Evolutionary conservation across 2,113 vertebrate genomes (phyloP), one percentile per base, ranked within the genome.

Genomic region (Gnathonemus longibarbis): DNA sequence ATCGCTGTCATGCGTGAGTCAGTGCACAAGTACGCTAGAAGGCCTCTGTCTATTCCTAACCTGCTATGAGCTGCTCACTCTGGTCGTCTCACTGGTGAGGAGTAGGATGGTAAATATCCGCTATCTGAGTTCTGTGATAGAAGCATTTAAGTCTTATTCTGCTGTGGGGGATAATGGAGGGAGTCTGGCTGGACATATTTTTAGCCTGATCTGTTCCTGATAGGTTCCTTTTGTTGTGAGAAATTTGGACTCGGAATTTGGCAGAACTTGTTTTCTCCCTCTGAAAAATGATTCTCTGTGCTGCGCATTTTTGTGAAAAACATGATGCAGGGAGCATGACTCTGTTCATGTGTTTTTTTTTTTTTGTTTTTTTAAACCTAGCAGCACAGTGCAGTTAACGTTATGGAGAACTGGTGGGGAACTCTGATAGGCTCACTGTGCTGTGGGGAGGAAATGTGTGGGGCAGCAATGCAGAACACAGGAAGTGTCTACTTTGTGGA

Each of bases 381-480:
- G 46, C 83, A 84, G 62, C 62, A 27, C 2, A 24, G 80, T 85
- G 84, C 45, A 85, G 84, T 5, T 27, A n/a, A 48, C 45, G 11
- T 48, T 48, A 31, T 50, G 84, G 77, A 86, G 48, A 56, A 53
- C 24, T 50, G 24, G 21, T 15, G 70, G 58, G 52, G 49, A 87
- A 48, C 45, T 74, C 52, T 27, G 74, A 77, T 56, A 85, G 87
- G 89, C 89, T 39, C 48, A 27, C 58, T 93, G 94, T 95, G 95
- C 95, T 94, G 93, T 87, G 0, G 93, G 93, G 92, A 94, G 96
- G 96, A 96, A 96, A 95, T 93, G 24, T 89, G 91, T 88, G 91
- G 94, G 96, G 94, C 42, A 19, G 39, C 95, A 93, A 53, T 94
- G 94, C 89, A 17, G 1, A 45, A 17, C 58, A 85, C 95, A 96